A percentile compares a stretch with the other conserved stretches of the same genome.
These are phyloP conservation scores for Himalopsyche tibetana DNA, from an alignment of 2,888 invertebrate species.

Conservation along the genomic window DNA sequence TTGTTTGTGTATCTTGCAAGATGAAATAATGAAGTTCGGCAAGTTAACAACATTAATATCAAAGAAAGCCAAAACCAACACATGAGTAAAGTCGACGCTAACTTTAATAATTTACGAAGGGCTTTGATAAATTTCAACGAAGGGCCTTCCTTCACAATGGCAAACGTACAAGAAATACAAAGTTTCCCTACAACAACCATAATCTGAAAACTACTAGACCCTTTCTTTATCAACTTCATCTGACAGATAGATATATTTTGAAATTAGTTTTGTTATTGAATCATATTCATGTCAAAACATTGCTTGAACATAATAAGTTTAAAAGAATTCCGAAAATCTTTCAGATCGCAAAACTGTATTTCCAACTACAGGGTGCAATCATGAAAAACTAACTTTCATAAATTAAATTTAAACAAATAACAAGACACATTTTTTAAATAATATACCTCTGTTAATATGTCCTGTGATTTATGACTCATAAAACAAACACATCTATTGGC, in stretches of 20 bases:
- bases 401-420: not conserved
- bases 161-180: constrained; percentile 51
- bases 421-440: no score
- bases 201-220: constrained; percentile 53
- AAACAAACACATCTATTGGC: no score
- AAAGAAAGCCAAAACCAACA: constrained; percentile 64
- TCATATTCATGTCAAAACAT: constrained; percentile 63
- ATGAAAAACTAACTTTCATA: not conserved
- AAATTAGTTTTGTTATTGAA: constrained; percentile 65
- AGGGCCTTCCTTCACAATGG: constrained; percentile 53
- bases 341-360: constrained; percentile 57
- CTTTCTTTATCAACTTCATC: constrained; percentile 58
- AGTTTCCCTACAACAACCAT: constrained; percentile 53
- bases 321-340: constrained; percentile 59
- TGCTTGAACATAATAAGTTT: constrained; percentile 52
- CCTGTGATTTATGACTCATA: no score
- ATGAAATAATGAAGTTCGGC: constrained; percentile 57
- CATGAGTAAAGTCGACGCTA: constrained; percentile 60
- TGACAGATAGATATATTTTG: constrained; percentile 60
- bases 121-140: constrained; percentile 61
- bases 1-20: constrained; percentile 54
- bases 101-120: constrained; percentile 64
- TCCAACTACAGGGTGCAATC: constrained; percentile 39
- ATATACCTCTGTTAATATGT: no score
- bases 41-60: constrained; percentile 62